A percentile compares a stretch with the other conserved stretches of the same genome.
These are phyloP conservation scores for Gadopsis marmoratus DNA, from an alignment of 2,797 vertebrate genomes.

Conservation along the genomic window DNA sequence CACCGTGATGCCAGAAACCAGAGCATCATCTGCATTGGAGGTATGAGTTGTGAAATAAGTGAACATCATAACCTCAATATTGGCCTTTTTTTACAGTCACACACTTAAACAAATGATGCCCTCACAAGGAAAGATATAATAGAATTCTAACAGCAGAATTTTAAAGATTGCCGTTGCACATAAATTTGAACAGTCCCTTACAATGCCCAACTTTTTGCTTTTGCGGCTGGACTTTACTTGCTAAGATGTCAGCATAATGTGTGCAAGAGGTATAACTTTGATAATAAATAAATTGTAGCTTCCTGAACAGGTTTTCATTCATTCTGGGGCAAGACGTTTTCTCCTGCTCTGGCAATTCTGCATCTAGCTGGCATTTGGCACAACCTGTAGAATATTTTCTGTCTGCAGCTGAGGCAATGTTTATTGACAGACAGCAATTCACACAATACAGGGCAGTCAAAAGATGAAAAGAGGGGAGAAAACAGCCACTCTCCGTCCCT, in stretches of 20 bases:
- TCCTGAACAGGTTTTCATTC: constrained; percentile 31
- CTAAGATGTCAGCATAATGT: not conserved
- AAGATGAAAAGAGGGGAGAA: constrained; percentile 56
- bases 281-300: constrained; percentile 5
- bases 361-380: constrained; percentile 50
- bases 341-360: constrained; percentile 26
- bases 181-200: not conserved
- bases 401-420: constrained; percentile 35
- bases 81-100: no score
- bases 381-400: constrained; percentile 51
- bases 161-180: not conserved
- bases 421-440: constrained; percentile 59
- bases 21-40: not conserved
- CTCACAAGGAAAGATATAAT: not conserved
- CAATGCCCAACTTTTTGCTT: not conserved
- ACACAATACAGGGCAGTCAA: constrained; percentile 50
- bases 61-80: not conserved
- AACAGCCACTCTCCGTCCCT: constrained; percentile 47
- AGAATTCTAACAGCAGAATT: not conserved
- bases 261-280: constrained; percentile 1
- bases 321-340: constrained; percentile 6
- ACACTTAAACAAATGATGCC: not conserved
- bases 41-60: constrained; percentile 12
- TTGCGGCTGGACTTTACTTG: not conserved
- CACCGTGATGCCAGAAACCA: constrained; percentile 7